These are phyloP conservation scores for Megaptera novaeangliae DNA, from an alignment of 2,113 vertebrate genomes.

Conservation along the genomic window DNA sequence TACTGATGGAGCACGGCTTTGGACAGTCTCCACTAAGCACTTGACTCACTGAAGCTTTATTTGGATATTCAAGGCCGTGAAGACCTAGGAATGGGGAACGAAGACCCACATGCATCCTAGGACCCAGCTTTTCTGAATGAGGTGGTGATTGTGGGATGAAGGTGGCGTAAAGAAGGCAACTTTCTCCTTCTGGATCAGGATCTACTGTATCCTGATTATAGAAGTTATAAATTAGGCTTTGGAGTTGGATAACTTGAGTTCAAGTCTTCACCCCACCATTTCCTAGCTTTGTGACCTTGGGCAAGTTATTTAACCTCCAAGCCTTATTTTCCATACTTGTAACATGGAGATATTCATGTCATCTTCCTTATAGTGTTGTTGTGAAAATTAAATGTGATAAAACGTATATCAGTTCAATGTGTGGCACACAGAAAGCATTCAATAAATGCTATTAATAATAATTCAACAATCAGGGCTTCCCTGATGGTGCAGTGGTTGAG, in stretches of 20 bases:
- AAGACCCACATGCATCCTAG: not conserved
- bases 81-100: not conserved
- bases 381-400: not conserved
- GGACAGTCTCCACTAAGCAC: not conserved
- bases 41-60: not conserved
- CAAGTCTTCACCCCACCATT: not conserved
- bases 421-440: not conserved
- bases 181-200: not conserved
- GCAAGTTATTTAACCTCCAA: not conserved
- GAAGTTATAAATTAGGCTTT: not conserved
- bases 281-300: not conserved
- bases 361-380: not conserved
- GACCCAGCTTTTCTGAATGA: not conserved
- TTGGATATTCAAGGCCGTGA: not conserved
- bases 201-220: not conserved
- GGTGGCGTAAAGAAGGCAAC: not conserved
- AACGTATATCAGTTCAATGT: not conserved
- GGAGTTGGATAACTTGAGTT: not conserved
- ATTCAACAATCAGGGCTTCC: not conserved
- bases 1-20: not conserved
- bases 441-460: not conserved
- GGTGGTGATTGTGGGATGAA: not conserved
- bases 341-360: not conserved
- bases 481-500: too few relatives aligned
- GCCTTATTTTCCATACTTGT: not conserved